Conservation (phyloP, 2,888 invertebrate species). For the Polia nebulosa region DNA sequence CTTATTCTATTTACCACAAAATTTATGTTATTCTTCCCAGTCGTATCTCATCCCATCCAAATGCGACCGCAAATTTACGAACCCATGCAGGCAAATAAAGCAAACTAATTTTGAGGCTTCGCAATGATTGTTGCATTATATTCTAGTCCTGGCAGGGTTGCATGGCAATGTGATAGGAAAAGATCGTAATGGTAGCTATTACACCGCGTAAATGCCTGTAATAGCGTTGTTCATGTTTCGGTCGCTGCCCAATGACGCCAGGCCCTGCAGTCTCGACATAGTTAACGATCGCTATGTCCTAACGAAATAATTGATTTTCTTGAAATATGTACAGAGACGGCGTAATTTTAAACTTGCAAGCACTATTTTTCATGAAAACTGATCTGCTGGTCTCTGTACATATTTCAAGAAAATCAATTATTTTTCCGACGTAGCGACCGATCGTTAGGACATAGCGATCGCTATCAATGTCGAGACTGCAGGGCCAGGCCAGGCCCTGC, state of each 20-base stretch:
- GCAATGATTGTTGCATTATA: conserved; percentile 60
- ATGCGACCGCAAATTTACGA: conserved; percentile 60
- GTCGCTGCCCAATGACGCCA: conserved; percentile 55
- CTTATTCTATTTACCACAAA: conserved; percentile 21
- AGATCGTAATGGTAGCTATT: conserved; percentile 75
- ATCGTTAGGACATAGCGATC: too few relatives aligned
- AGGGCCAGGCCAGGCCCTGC: too few relatives aligned
- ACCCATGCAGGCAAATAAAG: conserved; percentile 45
- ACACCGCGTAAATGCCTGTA: conserved; percentile 78
- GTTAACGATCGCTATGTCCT: too few relatives aligned
- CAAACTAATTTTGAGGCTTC: conserved; percentile 57
- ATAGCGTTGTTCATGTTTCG: conserved; percentile 71
- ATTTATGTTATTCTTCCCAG: conserved; percentile 27
- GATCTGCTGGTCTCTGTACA: too few relatives aligned
- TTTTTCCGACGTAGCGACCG: too few relatives aligned
- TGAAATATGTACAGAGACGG: too few relatives aligned
- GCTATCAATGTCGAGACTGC: too few relatives aligned
- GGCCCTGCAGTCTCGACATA: too few relatives aligned
- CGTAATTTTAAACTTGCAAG: too few relatives aligned
- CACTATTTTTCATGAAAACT: too few relatives aligned
- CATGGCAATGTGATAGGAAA: conserved; percentile 65
- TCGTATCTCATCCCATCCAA: conserved; percentile 48
- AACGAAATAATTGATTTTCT: too few relatives aligned
- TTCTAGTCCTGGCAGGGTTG: conserved; percentile 53
- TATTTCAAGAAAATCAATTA: too few relatives aligned